These are phyloP conservation scores for Hirundo rustica DNA, from an alignment of 2,797 vertebrate species.

Conservation along the genomic window DNA sequence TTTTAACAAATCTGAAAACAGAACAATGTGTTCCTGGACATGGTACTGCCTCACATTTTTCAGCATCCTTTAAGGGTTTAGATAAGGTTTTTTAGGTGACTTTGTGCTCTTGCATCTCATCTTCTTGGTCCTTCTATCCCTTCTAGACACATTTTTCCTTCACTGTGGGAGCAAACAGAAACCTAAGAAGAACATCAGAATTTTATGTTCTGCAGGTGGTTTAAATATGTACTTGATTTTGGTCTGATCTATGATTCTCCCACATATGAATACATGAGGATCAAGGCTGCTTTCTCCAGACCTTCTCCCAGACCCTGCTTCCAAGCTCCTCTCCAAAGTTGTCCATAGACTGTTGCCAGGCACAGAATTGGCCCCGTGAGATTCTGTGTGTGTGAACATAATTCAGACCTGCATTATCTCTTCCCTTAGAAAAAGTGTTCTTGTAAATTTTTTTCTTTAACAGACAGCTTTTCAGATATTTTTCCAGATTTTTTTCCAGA, in stretches of 20 bases:
- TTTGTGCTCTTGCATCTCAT: neutral
- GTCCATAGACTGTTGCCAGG: neutral
- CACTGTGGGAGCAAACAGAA: neutral
- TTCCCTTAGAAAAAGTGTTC: neutral
- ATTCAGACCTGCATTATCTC: neutral
- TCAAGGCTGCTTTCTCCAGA: neutral
- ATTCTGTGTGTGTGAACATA: neutral
- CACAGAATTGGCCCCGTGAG: neutral
- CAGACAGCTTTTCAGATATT: neutral
- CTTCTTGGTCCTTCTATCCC: neutral
- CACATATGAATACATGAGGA: neutral
- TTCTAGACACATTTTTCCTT: neutral
- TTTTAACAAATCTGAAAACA: neutral
- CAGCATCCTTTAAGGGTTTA: neutral
- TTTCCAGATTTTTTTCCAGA: neutral
- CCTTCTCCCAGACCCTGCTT: neutral
- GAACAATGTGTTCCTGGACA: neutral
- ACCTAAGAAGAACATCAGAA: neutral
- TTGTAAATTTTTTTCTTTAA: neutral
- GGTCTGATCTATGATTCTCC: neutral
- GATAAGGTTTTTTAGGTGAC: neutral
- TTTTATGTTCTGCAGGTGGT: neutral
- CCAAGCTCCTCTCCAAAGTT: neutral
- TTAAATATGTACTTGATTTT: neutral
- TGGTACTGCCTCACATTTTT: neutral